Conservation (phyloP, 2,888 invertebrate genomes). For the Phasia obesa region DNA sequence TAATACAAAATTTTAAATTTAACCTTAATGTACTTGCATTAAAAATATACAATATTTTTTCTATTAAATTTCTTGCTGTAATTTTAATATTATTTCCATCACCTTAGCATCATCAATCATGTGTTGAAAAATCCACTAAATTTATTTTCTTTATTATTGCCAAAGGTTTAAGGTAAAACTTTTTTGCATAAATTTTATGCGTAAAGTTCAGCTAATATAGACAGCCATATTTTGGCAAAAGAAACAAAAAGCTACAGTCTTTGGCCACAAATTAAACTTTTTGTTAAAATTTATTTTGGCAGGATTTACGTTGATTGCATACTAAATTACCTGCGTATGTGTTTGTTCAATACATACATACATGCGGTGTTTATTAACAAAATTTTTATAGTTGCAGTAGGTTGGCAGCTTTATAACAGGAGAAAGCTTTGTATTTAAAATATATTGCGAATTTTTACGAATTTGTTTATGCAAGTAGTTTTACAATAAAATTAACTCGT, state of each 20-base stretch:
- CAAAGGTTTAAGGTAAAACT: conserved; percentile 19
- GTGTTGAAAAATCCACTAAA: conserved; percentile 35
- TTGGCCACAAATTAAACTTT: conserved; percentile 41
- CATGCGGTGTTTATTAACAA: no score
- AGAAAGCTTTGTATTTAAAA: no score
- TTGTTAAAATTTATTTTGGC: conserved; percentile 50
- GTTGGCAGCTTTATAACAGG: no score
- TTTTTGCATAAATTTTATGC: conserved; percentile 52
- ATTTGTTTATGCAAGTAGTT: no score
- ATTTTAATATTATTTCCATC: not conserved
- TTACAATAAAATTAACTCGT: no score
- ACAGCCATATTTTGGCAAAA: conserved; percentile 7
- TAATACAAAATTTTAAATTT: no score
- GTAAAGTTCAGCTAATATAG: conserved; percentile 23
- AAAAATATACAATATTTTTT: no score
- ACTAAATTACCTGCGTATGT: conserved; percentile 43
- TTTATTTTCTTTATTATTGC: conserved; percentile 9
- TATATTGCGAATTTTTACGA: no score
- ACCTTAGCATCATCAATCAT: conserved; percentile 48
- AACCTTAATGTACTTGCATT: no score
- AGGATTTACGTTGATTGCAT: conserved; percentile 55
- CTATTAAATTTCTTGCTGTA: no score
- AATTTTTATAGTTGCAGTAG: no score
- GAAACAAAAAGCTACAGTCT: not conserved
- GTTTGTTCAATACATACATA: not conserved